Evolutionary conservation across 2,888 invertebrate species (phyloP).

Genomic region (Melanostoma mellinum): DNA sequence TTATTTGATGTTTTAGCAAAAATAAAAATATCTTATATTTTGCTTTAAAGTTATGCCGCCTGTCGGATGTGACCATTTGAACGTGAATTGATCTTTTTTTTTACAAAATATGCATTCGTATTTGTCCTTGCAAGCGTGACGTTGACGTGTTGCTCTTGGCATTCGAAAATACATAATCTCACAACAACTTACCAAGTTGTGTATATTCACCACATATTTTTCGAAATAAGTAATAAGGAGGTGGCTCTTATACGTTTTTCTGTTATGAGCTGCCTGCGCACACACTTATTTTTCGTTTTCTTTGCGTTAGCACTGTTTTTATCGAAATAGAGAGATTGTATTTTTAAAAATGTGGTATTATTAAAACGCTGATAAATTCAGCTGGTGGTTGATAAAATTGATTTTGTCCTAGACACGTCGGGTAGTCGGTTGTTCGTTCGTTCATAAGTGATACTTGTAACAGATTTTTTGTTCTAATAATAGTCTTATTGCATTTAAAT

Average conservation of each 20-base stretch:
- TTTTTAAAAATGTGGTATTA: constrained; percentile 39
- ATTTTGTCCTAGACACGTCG: constrained; percentile 29
- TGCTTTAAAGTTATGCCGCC: too few species aligned
- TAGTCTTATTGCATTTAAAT: constrained; percentile 26
- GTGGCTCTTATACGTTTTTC: constrained; percentile 35
- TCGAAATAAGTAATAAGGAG: constrained; percentile 48
- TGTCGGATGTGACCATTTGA: too few species aligned
- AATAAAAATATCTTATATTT: too few species aligned
- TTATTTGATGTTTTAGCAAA: too few species aligned
- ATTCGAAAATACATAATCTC: constrained; percentile 35
- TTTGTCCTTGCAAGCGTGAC: constrained; percentile 35
- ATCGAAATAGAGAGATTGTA: constrained; percentile 55
- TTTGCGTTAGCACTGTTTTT: constrained; percentile 47
- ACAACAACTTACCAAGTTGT: constrained; percentile 33
- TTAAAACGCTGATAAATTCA: constrained; percentile 63
- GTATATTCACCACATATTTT: constrained; percentile 29
- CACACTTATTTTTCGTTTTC: constrained; percentile 25
- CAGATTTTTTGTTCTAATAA: constrained; percentile 11
- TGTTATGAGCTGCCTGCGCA: constrained; percentile 45
- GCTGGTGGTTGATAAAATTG: constrained; percentile 64
- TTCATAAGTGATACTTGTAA: constrained; percentile 20
- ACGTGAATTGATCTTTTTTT: constrained; percentile 1
- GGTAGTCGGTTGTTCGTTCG: constrained; percentile 29
- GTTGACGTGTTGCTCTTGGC: constrained; percentile 26
- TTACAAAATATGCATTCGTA: constrained; percentile 10